Base-by-base conservation (phyloP, 2,888 invertebrate genomes). In the Troglohyphantes excavatus region DNA sequence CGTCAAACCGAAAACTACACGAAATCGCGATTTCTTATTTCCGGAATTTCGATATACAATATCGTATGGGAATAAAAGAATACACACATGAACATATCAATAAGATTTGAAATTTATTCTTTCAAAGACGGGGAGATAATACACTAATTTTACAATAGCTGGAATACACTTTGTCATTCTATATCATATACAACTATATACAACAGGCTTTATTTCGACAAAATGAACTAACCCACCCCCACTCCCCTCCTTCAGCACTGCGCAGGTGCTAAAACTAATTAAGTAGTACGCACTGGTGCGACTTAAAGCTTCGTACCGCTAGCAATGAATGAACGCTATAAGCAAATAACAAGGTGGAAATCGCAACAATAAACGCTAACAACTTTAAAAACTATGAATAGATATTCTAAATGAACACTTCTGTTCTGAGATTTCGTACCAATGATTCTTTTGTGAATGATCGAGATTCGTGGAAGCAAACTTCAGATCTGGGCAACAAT, bases 101-200 rank as follows among this genome's bases (percentile, higher is more conserved):
- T 2, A 53, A n/a, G 53, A 53, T 53, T 53, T 53, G n/a, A 78
- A 43, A 61, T 78, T 78, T 78, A 78, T 78, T 78, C 23, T 65
- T 39, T 43, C 26, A 78, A 33, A 29, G 53, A 17, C 17, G 13
- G 9, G 33, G 53, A 53, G 53, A 61, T 76, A 78, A 86, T 75
- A 61, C 46, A 39, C 88, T 89, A 89, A 82, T 70, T 75, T 76
- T 89, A 89, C 82, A 89, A 63, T 67, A 89, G 75, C 70, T 89
- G 88, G 88, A 89, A 76, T 76, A 89, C 63, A 75, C 7, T 83
- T 81, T 75, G n/a, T 76, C 75, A 75, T 76, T 82, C 88, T 89
- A 82, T 81, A 89, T 83, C 82, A 89, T 89, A 59, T 89, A 89
- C 88, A 89, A 83, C 88, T 89, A 89, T 89, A 68, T 89, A 89